Evolutionary conservation across 30 jellyfish, hydroid and myxozoan genomes (phyloP), one percentile per base, ranked within the genome.

Genomic region (Sanderia malayensis): DNA sequence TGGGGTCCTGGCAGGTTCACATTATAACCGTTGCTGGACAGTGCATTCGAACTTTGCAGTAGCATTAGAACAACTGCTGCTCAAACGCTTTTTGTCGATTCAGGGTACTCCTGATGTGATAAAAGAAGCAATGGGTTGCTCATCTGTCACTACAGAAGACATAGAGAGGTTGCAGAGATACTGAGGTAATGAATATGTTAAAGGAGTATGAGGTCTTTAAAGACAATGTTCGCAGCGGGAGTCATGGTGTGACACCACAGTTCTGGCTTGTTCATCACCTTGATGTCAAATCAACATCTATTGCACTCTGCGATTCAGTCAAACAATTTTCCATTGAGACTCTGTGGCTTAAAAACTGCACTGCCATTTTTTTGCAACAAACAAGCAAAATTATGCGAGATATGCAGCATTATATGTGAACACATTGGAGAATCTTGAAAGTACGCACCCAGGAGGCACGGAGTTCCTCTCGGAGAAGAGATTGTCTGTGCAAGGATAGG

Each of bases 1-100:
- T 49, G 91, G 84, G 34, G 91, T 64, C 15, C 77, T 67, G n/a
- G 74, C 76, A 23, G 91, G 91, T 7, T 31, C 66, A 21, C 91
- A 79, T 64, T 79, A 67, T 52, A 79, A 47, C 26, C 84, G 76
- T 19, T 29, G 85, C 47, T 67, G 91, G 84, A 64, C 34, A 60
- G 67, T 64, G 33, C 91, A 79, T 58, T 23, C 52, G 55, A 29
- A 22, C 79, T 52, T 58, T 55, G 33, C 27, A n/a, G 84, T 65
- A 33, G 77, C 91, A 18, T 32, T 64, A 58, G 76, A 79, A 52
- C 61, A 65, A 27, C 62, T 79, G 64, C 44, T 79, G 67, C 21
- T 79, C n/a, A 32, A 64, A 46, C 34, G 76, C 53, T 67, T 79
- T 57, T 20, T 47, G 24, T 21, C 70, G 49, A 27, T 46, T 37